Conservation (phyloP, 2,113 vertebrate species). For the Saguinus imperator region DNA sequence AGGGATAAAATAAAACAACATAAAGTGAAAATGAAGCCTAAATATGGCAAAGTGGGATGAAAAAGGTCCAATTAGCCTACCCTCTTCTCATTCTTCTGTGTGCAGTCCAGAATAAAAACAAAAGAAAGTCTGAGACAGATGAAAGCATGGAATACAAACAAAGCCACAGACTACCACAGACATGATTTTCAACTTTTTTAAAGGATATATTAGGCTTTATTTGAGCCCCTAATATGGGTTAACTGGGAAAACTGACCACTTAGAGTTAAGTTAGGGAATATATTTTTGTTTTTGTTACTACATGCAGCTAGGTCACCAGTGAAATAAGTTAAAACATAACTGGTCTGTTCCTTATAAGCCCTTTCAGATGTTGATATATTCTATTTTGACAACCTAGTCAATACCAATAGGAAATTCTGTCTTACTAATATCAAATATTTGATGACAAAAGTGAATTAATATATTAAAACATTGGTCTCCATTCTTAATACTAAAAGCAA, state of each 20-base stretch:
- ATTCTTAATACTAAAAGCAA: neutral
- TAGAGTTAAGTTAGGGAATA: neutral
- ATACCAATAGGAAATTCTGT: neutral
- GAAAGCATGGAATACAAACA: neutral
- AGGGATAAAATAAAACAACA: too few species aligned
- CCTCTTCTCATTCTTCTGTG: neutral
- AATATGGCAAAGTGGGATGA: neutral
- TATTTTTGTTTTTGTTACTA: neutral
- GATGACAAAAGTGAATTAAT: conserved; percentile 18
- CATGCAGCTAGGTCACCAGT: neutral
- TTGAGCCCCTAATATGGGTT: neutral
- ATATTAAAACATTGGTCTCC: neutral
- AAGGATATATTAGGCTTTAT: neutral
- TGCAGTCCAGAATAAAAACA: neutral
- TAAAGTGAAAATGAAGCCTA: neutral
- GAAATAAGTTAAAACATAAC: neutral
- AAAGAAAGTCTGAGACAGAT: neutral
- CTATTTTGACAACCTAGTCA: neutral
- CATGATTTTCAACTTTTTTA: neutral
- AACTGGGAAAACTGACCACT: neutral
- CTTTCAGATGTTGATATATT: neutral
- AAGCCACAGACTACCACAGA: neutral
- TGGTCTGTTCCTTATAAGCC: neutral
- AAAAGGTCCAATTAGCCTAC: neutral
- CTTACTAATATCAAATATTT: conserved; percentile 26